Evolutionary conservation across 2,888 invertebrate species (phyloP), one percentile per base, ranked within the genome.

Genomic region (Tiphia femorata): DNA sequence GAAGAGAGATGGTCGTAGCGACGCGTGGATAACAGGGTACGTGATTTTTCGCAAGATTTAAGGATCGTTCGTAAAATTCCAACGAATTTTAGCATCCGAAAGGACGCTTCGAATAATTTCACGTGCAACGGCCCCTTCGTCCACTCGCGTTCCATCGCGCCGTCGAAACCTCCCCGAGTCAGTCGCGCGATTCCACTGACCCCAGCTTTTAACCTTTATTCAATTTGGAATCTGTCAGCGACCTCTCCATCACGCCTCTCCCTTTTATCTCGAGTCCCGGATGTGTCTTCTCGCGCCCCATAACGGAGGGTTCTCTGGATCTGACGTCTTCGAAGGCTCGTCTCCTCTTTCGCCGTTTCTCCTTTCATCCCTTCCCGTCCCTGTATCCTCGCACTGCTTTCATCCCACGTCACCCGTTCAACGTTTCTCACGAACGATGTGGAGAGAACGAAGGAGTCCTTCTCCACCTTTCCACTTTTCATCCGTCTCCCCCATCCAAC

Each of bases 401-500:
- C 25, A 10, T 19, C 29, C 27, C 29, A 19, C 40, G 12, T 44
- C 21, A 12, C 10, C 10, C 30, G 14, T 37, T 19, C n/a, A 37
- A 37, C 23, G 16, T 42, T 16, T 42, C 27, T 25, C 14, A 23
- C 25, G 19, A 23, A 4, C 27, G 2, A n/a, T n/a, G n/a, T 1
- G 14, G 33, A n/a, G 12, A 33, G 29, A 6, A 3, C 3, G n/a
- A n/a, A 29, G 29, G 29, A 33, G 33, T 5, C 33, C 12, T 14
- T 33, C 14, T 14, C 12, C 12, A 33, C 14, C 17, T 44, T 17
- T 30, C 38, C 30, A 14, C 20, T 56, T n/a, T n/a, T 48, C 42
- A 49, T 23, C 14, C 47, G 44, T 44, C 44, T 50, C 44, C 48
- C 38, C n/a, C 56, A 42, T 57, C 53, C n/a, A n/a, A n/a, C n/a